Evolutionary conservation across 2,113 vertebrate species (phyloP), one percentile per base, ranked within the genome.

Genomic region (Datnioides undecimradiatus): DNA sequence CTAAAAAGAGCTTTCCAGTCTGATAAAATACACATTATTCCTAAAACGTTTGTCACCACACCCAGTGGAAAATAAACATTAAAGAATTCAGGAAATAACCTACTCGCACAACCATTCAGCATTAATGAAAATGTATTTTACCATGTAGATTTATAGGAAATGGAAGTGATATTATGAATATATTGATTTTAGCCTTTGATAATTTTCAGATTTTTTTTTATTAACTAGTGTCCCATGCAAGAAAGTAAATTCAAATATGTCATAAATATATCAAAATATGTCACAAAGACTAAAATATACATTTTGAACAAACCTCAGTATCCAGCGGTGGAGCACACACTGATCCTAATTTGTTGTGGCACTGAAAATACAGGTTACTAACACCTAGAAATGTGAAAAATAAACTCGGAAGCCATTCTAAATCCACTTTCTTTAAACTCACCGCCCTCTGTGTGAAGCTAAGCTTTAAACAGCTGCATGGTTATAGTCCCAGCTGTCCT

Each of bases 401-500:
- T 51, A 38, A 68, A 58, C 31, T n/a, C 34, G 36, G 23, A 36
- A 27, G 0, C 31, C 6, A 0, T 43, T 60, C 52, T 25, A 11
- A 7, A 80, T 66, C 70, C 46, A 4, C 23, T 52, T 55, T 79
- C 43, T 58, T 73, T 65, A 34, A 77, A 63, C 66, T 29, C 68
- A 73, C 73, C 65, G 46, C 65, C 40, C 36, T 80, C 19, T 25
- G 12, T 70, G 78, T 38, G 73, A 80, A 63, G 68, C 73, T 68
- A 43, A 83, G 73, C 67, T 52, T 69, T 72, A 76, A 87, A 81
- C 86, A 90, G 87, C 88, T 88, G 83, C 66, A 51, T 52, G 38
- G 59, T 87, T 67, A 67, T 64, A 49, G 77, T 87, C 87, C 87
- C 91, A 90, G 88, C 70, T 83, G 87, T 85, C 74, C 73, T 1